Base-by-base conservation (phyloP, 2,797 vertebrate genomes). In the Sebastes taczanowskii region DNA sequence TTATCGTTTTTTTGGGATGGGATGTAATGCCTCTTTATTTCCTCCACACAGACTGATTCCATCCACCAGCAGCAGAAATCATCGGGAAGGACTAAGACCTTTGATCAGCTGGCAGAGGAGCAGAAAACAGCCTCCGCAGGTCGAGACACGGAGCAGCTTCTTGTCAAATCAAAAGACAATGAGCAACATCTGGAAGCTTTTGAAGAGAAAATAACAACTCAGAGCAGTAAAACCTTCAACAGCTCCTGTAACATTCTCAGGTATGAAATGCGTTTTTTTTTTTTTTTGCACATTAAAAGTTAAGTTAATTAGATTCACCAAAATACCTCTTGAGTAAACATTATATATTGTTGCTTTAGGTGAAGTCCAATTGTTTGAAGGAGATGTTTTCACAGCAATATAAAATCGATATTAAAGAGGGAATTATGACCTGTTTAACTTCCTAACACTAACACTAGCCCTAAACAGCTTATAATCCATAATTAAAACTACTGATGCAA, bases 11-110 rank as follows among this genome's bases (percentile, higher is more conserved):
- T 61, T 73, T 63, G 1, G 3, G 16, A 69, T 55, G 2, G 29
- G 61, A 66, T 80, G 23, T 68, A 38, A 63, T 0, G 27, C 22
- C 42, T 66, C 11, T 42, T 6, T 73, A 77, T 11, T 69, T 80
- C 30, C 42, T 52, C 71, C 32, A 23, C 18, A 25, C 90, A 97
- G 97, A 96, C 94, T 83, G 96, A 97, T 89, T 96, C 96, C 0
- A 92, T 96, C 66, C 95, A 96, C 81, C 96, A 96, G 91, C 96
- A 96, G 53, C 94, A 96, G 25, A 96, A 96, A 88, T 92, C 96
- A 62, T 84, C 78, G 67, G 95, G 95, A 13, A 95, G 94, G 22
- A 92, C 92, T 75, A 96, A 96, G 92, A 94, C 91, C 63, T 95
- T 94, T 5, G 96, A 96, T 4, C 95, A 96, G 78, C 81, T 96